These are phyloP conservation scores for Tholera decimalis DNA, from an alignment of 2,888 invertebrate species.

Conservation along the genomic window DNA sequence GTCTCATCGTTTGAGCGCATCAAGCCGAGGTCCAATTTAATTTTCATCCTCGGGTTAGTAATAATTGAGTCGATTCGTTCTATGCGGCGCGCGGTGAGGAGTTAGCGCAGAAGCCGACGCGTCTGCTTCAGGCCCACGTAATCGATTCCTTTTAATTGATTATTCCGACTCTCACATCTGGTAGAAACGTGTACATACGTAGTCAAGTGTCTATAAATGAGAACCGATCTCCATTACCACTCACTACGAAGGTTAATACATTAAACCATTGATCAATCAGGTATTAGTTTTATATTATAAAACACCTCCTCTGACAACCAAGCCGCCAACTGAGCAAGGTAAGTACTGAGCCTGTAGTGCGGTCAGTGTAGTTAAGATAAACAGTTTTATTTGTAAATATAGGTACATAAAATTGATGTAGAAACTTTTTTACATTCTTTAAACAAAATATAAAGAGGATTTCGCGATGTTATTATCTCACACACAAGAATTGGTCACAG, in stretches of 20 bases:
- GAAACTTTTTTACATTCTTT: slow-evolving; percentile 37
- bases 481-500: slow-evolving; percentile 86
- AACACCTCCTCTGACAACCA: slow-evolving; percentile 30
- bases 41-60: slow-evolving; percentile 85
- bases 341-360: too few species aligned
- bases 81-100: slow-evolving; percentile 78
- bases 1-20: slow-evolving; percentile 76
- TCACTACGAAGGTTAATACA: slow-evolving; percentile 47
- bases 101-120: slow-evolving; percentile 77
- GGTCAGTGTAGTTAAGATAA: slow-evolving; percentile 13
- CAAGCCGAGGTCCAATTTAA: slow-evolving; percentile 79
- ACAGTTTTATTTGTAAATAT: slow-evolving; percentile 12
- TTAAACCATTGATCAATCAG: slow-evolving; percentile 33
- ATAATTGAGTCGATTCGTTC: slow-evolving; percentile 90
- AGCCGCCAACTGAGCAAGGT: slow-evolving; percentile 6
- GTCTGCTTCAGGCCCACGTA: slow-evolving; percentile 74
- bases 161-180: slow-evolving; percentile 77
- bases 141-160: slow-evolving; percentile 86
- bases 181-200: slow-evolving; percentile 46
- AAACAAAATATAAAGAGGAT: slow-evolving; percentile 74
- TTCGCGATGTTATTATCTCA: slow-evolving; percentile 85
- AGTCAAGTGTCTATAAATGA: slow-evolving; percentile 63
- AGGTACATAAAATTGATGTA: slow-evolving; percentile 9
- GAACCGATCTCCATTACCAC: slow-evolving; percentile 59
- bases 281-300: slow-evolving; percentile 41